phyloP scores from a whole-genome alignment of 23 tunicate genomes.

The Diplosoma virens region DNA sequence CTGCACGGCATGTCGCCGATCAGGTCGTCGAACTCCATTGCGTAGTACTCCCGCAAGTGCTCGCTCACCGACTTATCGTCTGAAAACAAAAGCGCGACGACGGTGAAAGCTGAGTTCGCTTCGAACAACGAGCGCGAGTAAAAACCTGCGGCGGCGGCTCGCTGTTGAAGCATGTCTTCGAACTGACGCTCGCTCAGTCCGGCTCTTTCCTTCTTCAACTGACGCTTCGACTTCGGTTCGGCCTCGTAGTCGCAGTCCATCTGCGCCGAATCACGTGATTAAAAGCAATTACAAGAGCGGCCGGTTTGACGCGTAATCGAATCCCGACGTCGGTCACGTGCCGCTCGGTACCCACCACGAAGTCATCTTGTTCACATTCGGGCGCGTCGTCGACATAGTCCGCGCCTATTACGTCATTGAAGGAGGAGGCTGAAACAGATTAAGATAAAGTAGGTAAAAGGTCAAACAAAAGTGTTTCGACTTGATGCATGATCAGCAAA shows the following conservation, averaged over 20 bases:
- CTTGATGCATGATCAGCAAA: too few species aligned
- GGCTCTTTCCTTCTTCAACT: conserved; percentile 27
- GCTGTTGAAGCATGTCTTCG: too few species aligned
- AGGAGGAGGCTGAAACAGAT: too few species aligned
- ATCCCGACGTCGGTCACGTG: not conserved
- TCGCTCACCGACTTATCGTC: conserved; percentile 57
- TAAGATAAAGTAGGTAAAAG: too few species aligned
- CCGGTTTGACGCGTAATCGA: too few species aligned
- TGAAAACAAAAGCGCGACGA: not conserved
- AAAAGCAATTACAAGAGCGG: too few species aligned
- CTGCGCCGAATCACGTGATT: too few species aligned
- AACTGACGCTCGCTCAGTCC: not conserved
- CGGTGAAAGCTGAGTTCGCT: too few species aligned
- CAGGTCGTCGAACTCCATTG: conserved; percentile 83
- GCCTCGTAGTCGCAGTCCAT: not conserved
- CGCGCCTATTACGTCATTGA: not conserved
- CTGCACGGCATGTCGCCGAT: conserved; percentile 82
- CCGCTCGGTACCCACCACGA: conserved; percentile 54
- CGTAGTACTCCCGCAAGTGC: conserved; percentile 81
- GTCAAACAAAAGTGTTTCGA: too few species aligned
- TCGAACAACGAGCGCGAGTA: too few species aligned
- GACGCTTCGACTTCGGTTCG: conserved; percentile 12
- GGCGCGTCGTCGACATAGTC: conserved; percentile 2
- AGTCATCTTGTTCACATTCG: conserved; percentile 81
- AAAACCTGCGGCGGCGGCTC: too few species aligned